These are phyloP conservation scores for Heliconius hewitsoni DNA, from an alignment of 1,140 invertebrate genomes.

Conservation along the genomic window DNA sequence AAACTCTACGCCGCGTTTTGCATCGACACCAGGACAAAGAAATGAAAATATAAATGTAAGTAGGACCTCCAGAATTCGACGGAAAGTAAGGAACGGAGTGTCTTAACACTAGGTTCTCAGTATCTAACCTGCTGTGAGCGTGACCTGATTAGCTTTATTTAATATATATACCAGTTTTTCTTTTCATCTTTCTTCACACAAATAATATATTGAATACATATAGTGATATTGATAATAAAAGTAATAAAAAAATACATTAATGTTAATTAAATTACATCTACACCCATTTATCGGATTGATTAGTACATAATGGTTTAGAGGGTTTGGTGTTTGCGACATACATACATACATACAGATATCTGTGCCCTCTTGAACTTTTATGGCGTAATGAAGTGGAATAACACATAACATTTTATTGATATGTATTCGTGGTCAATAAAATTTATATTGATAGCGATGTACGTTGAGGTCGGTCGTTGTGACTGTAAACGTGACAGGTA, in stretches of 20 bases:
- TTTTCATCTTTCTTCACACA: too few species aligned
- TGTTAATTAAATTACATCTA: neutral
- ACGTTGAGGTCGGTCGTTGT: neutral
- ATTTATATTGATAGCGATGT: neutral
- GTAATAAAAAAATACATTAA: constrained; percentile 3
- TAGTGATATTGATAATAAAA: neutral
- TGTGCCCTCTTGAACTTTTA: constrained; percentile 2
- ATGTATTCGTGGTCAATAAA: neutral
- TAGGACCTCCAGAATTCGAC: too few species aligned
- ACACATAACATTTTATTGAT: neutral
- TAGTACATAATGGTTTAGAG: neutral
- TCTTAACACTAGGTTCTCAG: too few species aligned
- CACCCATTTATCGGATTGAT: neutral
- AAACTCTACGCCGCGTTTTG: too few species aligned
- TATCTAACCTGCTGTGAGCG: too few species aligned
- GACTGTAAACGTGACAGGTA: too few species aligned
- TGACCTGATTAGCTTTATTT: too few species aligned
- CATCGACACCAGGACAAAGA: too few species aligned
- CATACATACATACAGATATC: neutral
- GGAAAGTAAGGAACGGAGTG: too few species aligned
- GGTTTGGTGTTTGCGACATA: neutral
- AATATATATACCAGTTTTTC: too few species aligned
- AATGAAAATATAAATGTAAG: too few species aligned
- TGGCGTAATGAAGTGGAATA: neutral
- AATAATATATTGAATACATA: neutral